phyloP scores from a whole-genome alignment of 1,140 invertebrate genomes.

The Globodera ellingtonae region DNA sequence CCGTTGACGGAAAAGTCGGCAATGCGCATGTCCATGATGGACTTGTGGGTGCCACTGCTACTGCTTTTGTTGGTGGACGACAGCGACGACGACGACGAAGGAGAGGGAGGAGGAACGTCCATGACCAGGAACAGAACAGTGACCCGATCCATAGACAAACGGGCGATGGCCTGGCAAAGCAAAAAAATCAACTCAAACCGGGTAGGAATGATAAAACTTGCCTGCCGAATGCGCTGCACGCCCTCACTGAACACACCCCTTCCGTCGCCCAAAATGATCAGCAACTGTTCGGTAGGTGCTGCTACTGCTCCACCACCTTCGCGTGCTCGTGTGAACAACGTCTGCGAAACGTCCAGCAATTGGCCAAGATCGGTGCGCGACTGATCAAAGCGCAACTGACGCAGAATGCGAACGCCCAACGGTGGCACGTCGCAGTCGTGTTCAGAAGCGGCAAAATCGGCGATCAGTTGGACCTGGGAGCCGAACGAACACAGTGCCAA shows the following conservation, averaged over 20 bases:
- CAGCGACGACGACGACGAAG: not conserved
- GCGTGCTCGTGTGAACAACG: constrained; percentile 61
- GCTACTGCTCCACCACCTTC: constrained; percentile 6
- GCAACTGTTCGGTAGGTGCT: constrained; percentile 73
- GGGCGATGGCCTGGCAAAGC: constrained; percentile 73
- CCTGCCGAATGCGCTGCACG: constrained; percentile 73
- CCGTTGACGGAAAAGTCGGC: constrained; percentile 47
- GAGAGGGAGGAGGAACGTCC: constrained; percentile 69
- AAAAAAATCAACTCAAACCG: not conserved
- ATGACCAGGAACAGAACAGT: constrained; percentile 93
- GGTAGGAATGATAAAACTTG: not conserved
- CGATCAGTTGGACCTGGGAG: constrained; percentile 79
- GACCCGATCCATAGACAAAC: constrained; percentile 78
- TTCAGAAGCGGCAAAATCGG: constrained; percentile 69
- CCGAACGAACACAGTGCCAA: constrained; percentile 89
- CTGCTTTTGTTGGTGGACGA: not conserved
- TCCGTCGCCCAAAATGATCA: constrained; percentile 91
- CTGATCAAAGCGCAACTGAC: constrained; percentile 69
- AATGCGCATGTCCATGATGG: constrained; percentile 83
- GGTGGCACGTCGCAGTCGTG: constrained; percentile 32
- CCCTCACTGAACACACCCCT: constrained; percentile 89
- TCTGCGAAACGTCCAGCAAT: constrained; percentile 77
- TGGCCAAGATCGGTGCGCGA: constrained; percentile 73
- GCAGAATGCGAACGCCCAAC: constrained; percentile 66
- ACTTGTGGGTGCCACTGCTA: constrained; percentile 79